Percentiles rank a stretch among this genome's conserved stretches.
Conservation (phyloP, 2,888 invertebrate genomes). For the Microlaimidae sp. region DNA sequence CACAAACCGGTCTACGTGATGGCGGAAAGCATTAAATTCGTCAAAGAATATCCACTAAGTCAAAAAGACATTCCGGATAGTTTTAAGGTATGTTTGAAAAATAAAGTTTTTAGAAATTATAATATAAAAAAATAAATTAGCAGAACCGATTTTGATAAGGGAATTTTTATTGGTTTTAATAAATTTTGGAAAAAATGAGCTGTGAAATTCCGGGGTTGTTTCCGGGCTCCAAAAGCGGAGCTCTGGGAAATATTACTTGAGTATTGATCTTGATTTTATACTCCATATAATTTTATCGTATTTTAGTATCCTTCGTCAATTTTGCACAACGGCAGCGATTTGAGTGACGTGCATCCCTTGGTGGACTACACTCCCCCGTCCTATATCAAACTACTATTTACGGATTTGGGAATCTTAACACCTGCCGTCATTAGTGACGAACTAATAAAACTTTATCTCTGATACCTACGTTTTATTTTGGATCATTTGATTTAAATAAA, state of each 20-base stretch:
- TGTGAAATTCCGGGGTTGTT: no score
- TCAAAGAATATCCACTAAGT: conserved; percentile 75
- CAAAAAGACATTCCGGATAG: conserved; percentile 73
- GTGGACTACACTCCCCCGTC: conserved; percentile 94
- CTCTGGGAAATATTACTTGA: no score
- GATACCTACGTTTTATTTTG: no score
- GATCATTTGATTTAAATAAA: no score
- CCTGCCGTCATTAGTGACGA: conserved; percentile 95
- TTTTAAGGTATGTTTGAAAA: conserved; percentile 57
- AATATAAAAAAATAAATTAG: no score
- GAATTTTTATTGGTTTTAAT: neutral
- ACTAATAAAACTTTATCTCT: conserved; percentile 83
- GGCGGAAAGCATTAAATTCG: conserved; percentile 93
- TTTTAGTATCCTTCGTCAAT: conserved; percentile 37
- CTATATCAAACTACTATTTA: conserved; percentile 76
- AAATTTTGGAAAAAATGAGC: no score
- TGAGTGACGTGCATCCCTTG: conserved; percentile 20
- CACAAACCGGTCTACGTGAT: conserved; percentile 89
- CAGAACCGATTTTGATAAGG: no score
- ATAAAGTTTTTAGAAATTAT: no score
- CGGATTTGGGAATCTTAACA: conserved; percentile 83
- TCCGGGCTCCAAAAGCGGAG: no score
- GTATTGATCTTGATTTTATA: no score
- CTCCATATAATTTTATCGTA: no score
- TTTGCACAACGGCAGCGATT: conserved; percentile 23